Percentiles rank a stretch among this genome's conserved stretches.
Conservation (phyloP, 2,113 vertebrate species). For the Spermophilus dauricus region DNA sequence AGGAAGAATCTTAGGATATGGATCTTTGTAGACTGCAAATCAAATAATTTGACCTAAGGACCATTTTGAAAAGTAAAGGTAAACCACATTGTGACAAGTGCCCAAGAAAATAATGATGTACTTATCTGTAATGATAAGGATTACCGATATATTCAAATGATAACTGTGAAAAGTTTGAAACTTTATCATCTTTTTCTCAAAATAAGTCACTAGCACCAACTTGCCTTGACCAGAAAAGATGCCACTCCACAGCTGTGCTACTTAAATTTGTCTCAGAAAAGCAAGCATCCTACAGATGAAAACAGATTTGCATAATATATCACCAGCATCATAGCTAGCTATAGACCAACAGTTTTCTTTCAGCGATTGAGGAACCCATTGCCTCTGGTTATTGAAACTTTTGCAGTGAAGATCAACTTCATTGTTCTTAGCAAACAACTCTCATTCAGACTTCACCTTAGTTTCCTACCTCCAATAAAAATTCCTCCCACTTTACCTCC, state of each 20-base stretch:
- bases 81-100: slow-evolving; percentile 44
- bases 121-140: slow-evolving; percentile 34
- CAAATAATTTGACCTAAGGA: slow-evolving; percentile 49
- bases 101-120: slow-evolving; percentile 33
- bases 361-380: slow-evolving; percentile 55
- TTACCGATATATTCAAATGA: slow-evolving; percentile 61
- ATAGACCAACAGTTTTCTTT: slow-evolving; percentile 59
- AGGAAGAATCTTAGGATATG: slow-evolving; percentile 4
- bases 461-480: slow-evolving; percentile 69
- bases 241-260: slow-evolving; percentile 64
- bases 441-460: slow-evolving; percentile 55
- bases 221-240: slow-evolving; percentile 69
- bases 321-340: slow-evolving; percentile 41
- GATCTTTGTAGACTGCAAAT: slow-evolving; percentile 42
- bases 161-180: slow-evolving; percentile 45
- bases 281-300: slow-evolving; percentile 59
- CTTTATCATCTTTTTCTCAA: slow-evolving; percentile 53
- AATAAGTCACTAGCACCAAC: slow-evolving; percentile 61
- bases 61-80: slow-evolving; percentile 64
- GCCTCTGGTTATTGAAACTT: slow-evolving; percentile 66
- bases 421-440: slow-evolving; percentile 70
- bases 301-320: slow-evolving; percentile 61
- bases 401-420: slow-evolving; percentile 61
- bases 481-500: slow-evolving; percentile 51
- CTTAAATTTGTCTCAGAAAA: slow-evolving; percentile 74